Conservation (phyloP, 2,888 invertebrate genomes). For the Pammene aurita region DNA sequence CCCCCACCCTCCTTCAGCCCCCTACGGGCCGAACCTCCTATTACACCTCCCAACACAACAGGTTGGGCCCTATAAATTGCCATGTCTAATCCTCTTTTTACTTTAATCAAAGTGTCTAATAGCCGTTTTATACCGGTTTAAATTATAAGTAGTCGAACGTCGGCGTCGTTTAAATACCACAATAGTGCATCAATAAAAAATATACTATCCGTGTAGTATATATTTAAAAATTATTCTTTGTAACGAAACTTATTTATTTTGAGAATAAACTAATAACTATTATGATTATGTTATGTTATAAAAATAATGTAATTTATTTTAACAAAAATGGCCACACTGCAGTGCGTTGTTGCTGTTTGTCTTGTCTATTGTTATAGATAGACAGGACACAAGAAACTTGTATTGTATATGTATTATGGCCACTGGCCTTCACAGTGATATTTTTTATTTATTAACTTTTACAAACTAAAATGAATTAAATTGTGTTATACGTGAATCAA, state of each 20-base stretch:
- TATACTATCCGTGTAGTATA: too few species aligned
- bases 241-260: not conserved
- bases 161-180: too few species aligned
- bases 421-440: slow-evolving; percentile 14
- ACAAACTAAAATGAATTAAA: not conserved
- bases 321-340: not conserved
- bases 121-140: too few species aligned
- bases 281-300: not conserved
- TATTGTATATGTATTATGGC: slow-evolving; percentile 10
- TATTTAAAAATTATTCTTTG: too few species aligned
- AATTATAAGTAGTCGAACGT: too few species aligned
- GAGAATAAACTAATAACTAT: not conserved
- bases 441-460: slow-evolving; percentile 12
- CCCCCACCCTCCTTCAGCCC: too few species aligned
- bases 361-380: slow-evolving; percentile 7
- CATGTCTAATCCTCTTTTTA: too few species aligned
- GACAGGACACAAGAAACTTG: not conserved
- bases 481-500: slow-evolving; percentile 13
- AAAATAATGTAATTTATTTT: not conserved
- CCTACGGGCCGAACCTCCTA: too few species aligned
- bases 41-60: too few species aligned
- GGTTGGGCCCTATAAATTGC: too few species aligned
- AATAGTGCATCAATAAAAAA: too few species aligned
- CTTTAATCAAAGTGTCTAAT: too few species aligned
- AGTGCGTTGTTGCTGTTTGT: slow-evolving; percentile 1